Evolutionary conservation across 2,113 vertebrate species (phyloP), one percentile per base, ranked within the genome.

Genomic region (Nettapus auritus): DNA sequence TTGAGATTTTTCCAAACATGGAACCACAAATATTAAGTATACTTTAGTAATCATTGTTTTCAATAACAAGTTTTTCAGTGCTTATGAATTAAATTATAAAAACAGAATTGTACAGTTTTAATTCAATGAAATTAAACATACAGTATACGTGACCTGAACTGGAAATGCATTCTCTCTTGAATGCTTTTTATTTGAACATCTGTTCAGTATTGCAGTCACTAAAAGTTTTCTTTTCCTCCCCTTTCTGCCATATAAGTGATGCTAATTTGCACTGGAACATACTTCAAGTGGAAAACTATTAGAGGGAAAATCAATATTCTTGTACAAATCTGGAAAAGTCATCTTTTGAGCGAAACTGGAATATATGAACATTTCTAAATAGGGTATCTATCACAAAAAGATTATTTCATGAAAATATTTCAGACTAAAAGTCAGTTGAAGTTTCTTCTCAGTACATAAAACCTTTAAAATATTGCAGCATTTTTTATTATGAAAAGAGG

Each of bases 151-250:
- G 64, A 60, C 66, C 34, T 93, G 70, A 73, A 88, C 53, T 87
- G 63, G 38, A 94, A 92, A 31, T 79, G n/a, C 9, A 20, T 91
- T 96, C 67, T 89, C 31, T 94, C 69, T 36, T 76, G 55, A n/a
- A 28, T 73, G 36, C 3, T 3, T 91, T 84, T 88, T 76, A 76
- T 80, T 88, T 88, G 60, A 89, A 83, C 93, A 83, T 74, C 60
- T 90, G 85, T 91, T 95, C 73, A 67, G 33, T 0, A 0, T 25
- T 70, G 59, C 34, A 74, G 2, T 88, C 0, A 0, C 90, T 87
- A 36, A 34, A 94, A 89, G 36, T 69, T 82, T 91, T 57, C n/a
- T 79, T 92, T 75, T 38, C 29, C 23, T 92, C 36, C 85, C 36
- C 31, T 81, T 92, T 94, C 68, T 83, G 55, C 76, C 29, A 18